Base-by-base conservation (phyloP, 2,888 invertebrate genomes). In the Prostheceraeus crozeri region DNA sequence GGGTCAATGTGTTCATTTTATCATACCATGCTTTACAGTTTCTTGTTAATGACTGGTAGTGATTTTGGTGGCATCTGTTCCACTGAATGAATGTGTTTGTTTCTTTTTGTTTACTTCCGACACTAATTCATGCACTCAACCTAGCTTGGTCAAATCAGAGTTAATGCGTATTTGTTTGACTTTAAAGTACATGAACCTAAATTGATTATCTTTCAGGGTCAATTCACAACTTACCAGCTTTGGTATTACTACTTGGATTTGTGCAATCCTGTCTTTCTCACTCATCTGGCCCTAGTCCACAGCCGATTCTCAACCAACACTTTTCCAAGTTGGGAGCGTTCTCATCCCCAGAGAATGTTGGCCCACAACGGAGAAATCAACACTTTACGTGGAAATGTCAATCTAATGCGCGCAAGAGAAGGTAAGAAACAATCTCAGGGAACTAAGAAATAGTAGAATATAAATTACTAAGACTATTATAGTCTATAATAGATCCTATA, bases 281-380 rank as follows among this genome's bases (percentile, higher is more conserved):
- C 93, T 1, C 93, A 96, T 78, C 78, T 98, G 76, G 90, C 96
- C 36, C 78, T 98, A 73, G 93, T 98, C 4, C 98, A 98, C 77
- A 94, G 94, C 35, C 83, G 98, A 66, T 98, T 98, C 81, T 96
- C 96, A 11, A 98, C 98, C 65, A 98, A 98, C 78, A 98, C 98
- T 25, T 98, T 98, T 76, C 98, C 98, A 14, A 91, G 89, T 73
- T 98, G 98, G 98, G 94, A 96, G 78, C 82, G 96, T 69, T 96
- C 98, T 16, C 96, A 98, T 80, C 98, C 98, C 11, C 81, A 94
- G 70, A 85, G 94, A 87, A 59, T 59, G 59, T 36, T 98, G 68
- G 96, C 96, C 64, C 98, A 98, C 80, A 98, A 98, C 79, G 98
- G 98, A 65, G 98, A 98, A 81, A 98, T 98, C 77, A 98, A 98